A percentile compares a stretch with the other conserved stretches of the same genome.
These are phyloP conservation scores for Rattus norvegicus DNA, from an alignment of 2,113 vertebrate species.

Conservation along the genomic window GRCr8 NC_086033.1:37902501-37903000, in stretches of 20 bases:
- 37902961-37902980: conserved; percentile 38
- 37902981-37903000: conserved; percentile 22
- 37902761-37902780: background rate
- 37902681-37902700: background rate
- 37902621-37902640: background rate
- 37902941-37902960: conserved; percentile 38
- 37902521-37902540: background rate
- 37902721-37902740: background rate
- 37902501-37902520: conserved; percentile 9
- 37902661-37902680: background rate
- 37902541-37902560: background rate
- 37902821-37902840: background rate
- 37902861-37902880: background rate
- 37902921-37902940: conserved; percentile 15
- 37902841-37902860: background rate
- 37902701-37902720: background rate
- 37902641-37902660: background rate
- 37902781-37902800: background rate
- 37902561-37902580: background rate
- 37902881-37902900: background rate
- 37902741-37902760: background rate
- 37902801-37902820: conserved; percentile 34
- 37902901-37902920: conserved; percentile 34
- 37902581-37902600: conserved; percentile 18
- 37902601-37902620: background rate